Conservation (phyloP, 2,888 invertebrate genomes). For the Gastracanthus pulcherrimus region DNA sequence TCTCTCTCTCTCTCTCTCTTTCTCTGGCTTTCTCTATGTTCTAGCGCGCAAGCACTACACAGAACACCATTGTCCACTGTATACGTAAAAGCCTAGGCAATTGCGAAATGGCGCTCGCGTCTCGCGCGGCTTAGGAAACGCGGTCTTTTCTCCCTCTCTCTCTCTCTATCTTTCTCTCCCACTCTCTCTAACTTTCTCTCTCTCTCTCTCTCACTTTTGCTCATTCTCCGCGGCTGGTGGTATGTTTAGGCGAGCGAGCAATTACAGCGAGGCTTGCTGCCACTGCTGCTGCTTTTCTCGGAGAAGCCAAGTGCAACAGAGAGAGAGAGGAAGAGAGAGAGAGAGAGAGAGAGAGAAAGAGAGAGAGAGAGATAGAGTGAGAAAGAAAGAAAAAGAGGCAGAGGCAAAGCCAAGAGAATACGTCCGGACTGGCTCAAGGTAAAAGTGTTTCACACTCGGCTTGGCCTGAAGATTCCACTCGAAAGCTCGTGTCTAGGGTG, state of each 20-base stretch:
- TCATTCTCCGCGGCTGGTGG: neutral
- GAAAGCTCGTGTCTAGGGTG: slow-evolving; percentile 54
- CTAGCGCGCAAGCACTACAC: neutral
- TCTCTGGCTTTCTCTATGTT: neutral
- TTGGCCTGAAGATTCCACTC: slow-evolving; percentile 62
- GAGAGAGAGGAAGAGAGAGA: neutral
- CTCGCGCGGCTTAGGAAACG: neutral
- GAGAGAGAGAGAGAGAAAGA: slow-evolving; percentile 20
- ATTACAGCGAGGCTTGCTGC: slow-evolving; percentile 62
- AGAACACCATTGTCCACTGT: neutral
- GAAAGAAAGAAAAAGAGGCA: slow-evolving; percentile 7
- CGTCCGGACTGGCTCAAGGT: slow-evolving; percentile 60
- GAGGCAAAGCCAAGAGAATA: slow-evolving; percentile 37
- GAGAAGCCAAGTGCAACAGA: slow-evolving; percentile 45
- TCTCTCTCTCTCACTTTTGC: neutral
- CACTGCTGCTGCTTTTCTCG: slow-evolving; percentile 13
- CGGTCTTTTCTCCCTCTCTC: neutral
- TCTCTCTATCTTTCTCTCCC: neutral
- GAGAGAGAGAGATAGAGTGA: neutral
- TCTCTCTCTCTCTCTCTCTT: neutral
- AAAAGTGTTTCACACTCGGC: slow-evolving; percentile 66
- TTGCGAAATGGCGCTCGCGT: slow-evolving; percentile 10
- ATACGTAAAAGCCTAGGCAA: slow-evolving; percentile 12
- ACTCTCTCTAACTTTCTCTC: neutral
- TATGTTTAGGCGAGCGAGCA: slow-evolving; percentile 62